Conservation (phyloP, 2,797 vertebrate species). For the Eulemur mongoz region DNA sequence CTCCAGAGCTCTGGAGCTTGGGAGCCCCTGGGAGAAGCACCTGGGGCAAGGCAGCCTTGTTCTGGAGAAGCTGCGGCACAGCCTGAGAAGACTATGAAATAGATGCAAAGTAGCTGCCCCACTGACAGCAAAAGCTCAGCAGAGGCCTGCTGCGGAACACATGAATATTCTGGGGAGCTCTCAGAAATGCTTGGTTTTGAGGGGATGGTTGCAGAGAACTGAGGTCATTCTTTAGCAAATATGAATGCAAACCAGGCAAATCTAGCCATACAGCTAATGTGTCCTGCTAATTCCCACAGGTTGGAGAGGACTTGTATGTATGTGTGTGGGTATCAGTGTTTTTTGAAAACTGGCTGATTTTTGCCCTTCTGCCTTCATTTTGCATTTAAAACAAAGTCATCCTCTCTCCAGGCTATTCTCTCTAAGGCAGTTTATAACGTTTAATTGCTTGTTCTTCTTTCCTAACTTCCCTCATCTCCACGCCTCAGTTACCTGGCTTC, state of each 20-base stretch:
- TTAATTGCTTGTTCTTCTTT: not conserved
- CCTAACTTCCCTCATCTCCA: not conserved
- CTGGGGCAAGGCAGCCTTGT: not conserved
- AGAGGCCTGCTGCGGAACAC: not conserved
- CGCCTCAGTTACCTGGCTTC: not conserved
- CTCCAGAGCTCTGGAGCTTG: not conserved
- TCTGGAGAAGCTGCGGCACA: not conserved
- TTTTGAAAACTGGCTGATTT: not conserved
- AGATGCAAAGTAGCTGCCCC: no score
- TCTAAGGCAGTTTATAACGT: not conserved
- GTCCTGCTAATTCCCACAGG: not conserved
- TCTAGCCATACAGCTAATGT: not conserved
- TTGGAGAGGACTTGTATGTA: not conserved
- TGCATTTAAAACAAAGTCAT: not conserved
- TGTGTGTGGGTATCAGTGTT: not conserved
- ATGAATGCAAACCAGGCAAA: not conserved
- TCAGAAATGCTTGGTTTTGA: not conserved
- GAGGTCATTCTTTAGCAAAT: not conserved
- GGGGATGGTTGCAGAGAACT: not conserved
- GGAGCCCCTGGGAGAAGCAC: not conserved
- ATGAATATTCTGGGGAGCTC: not conserved
- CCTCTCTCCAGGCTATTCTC: not conserved
- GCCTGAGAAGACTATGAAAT: accelerated
- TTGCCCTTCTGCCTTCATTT: not conserved
- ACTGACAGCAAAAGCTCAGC: not conserved